These are phyloP conservation scores for Sipha maydis DNA, from an alignment of 2,888 invertebrate genomes.

Conservation along the genomic window DNA sequence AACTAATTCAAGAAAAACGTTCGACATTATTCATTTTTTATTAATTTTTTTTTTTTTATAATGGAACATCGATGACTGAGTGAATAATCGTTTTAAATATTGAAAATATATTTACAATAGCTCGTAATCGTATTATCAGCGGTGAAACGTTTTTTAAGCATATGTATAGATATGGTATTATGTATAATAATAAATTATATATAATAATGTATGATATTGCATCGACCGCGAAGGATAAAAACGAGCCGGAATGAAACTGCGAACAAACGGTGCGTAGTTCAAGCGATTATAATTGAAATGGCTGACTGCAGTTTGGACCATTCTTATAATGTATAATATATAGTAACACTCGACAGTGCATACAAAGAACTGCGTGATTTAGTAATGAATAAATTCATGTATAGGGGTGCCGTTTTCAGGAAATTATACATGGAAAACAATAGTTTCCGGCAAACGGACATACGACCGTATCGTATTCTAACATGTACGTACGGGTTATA, in stretches of 20 bases:
- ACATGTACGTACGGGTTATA: background rate
- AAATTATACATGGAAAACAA: slow-evolving; percentile 26
- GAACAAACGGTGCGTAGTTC: background rate
- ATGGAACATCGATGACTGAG: background rate
- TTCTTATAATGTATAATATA: background rate
- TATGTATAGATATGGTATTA: no score
- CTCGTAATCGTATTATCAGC: no score
- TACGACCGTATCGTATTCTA: slow-evolving; percentile 18
- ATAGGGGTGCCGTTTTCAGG: background rate
- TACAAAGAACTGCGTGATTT: slow-evolving; percentile 42
- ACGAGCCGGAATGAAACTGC: background rate
- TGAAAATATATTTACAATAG: no score
- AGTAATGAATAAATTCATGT: slow-evolving; percentile 2
- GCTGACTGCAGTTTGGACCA: background rate
- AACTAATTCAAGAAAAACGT: background rate
- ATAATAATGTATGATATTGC: no score
- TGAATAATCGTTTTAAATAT: background rate
- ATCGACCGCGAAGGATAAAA: no score
- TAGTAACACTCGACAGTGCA: background rate
- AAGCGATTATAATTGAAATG: background rate
- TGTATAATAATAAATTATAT: no score
- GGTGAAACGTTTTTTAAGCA: no score
- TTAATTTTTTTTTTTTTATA: no score
- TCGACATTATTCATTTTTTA: background rate
- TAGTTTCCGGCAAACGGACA: slow-evolving; percentile 29